A percentile compares a stretch with the other conserved stretches of the same genome.
Evolutionary conservation across 2,113 vertebrate genomes (phyloP).

Genomic region (Chinchilla lanigera): DNA sequence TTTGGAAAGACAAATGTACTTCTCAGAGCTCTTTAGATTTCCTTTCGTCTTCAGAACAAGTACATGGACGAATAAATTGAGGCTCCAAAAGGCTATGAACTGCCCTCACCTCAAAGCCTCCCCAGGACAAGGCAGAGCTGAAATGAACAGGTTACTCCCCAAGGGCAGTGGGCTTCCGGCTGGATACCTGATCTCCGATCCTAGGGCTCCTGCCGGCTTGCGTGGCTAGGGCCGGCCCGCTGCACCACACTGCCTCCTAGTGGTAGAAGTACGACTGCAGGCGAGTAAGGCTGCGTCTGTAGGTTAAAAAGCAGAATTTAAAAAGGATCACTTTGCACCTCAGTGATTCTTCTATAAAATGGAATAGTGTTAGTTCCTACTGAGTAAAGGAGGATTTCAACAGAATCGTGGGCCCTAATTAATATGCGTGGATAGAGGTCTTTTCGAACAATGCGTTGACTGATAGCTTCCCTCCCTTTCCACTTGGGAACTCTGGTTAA

Average conservation of each 20-base stretch:
- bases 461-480: not conserved
- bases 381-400: not conserved
- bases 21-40: slow-evolving; percentile 24
- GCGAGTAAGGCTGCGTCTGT: not conserved
- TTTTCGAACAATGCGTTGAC: not conserved
- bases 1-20: not conserved
- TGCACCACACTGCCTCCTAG: not conserved
- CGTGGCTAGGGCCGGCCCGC: not conserved
- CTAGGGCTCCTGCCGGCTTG: not conserved
- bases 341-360: not conserved
- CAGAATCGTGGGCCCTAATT: not conserved
- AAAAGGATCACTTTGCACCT: not conserved
- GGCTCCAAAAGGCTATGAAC: not conserved
- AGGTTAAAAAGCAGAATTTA: not conserved
- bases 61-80: not conserved
- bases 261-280: not conserved
- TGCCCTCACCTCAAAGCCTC: not conserved
- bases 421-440: not conserved
- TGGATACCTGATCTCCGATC: not conserved
- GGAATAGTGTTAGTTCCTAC: not conserved
- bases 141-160: not conserved
- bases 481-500: not conserved
- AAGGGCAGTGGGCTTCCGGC: not conserved
- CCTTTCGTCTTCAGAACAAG: not conserved
- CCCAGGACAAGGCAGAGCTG: not conserved